phyloP scores from a whole-genome alignment of 64 coral and sea anemone genomes.

The Stylophora pistillata region DNA sequence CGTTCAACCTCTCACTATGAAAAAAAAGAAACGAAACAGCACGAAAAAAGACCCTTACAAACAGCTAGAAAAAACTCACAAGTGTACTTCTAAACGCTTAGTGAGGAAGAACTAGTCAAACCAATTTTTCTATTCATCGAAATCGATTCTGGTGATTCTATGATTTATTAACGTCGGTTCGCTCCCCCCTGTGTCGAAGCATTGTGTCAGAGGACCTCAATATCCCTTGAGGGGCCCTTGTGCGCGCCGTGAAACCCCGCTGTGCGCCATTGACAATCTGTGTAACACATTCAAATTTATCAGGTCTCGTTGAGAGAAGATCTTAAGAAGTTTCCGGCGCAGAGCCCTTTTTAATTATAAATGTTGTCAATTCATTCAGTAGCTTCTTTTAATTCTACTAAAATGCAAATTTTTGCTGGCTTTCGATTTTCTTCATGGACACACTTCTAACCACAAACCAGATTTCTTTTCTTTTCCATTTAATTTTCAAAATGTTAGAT shows the following conservation, averaged over 20 bases:
- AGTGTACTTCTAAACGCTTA: neutral
- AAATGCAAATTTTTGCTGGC: neutral
- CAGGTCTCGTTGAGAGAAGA: constrained; percentile 1
- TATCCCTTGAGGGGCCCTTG: neutral
- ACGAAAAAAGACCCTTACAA: neutral
- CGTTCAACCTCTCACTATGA: neutral
- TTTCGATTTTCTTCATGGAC: neutral
- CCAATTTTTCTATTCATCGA: neutral
- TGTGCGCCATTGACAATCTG: constrained; percentile 8
- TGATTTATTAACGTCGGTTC: constrained; percentile 11
- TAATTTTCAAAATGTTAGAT: constrained; percentile 13
- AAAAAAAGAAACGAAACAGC: neutral
- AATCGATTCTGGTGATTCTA: neutral
- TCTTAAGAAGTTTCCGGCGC: constrained; percentile 44
- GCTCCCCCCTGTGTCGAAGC: neutral
- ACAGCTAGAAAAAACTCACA: neutral
- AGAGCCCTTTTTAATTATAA: constrained; percentile 26
- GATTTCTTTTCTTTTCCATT: neutral
- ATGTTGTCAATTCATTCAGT: neutral
- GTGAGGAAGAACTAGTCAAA: neutral
- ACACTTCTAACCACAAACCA: neutral
- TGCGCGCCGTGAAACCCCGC: constrained; percentile 3
- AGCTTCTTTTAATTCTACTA: neutral
- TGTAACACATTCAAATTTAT: constrained; percentile 36
- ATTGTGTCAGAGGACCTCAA: neutral